A percentile compares a stretch with the other conserved stretches of the same genome.
phyloP scores from a whole-genome alignment of 2,797 vertebrate genomes.

The Hylomyscus alleni region DNA sequence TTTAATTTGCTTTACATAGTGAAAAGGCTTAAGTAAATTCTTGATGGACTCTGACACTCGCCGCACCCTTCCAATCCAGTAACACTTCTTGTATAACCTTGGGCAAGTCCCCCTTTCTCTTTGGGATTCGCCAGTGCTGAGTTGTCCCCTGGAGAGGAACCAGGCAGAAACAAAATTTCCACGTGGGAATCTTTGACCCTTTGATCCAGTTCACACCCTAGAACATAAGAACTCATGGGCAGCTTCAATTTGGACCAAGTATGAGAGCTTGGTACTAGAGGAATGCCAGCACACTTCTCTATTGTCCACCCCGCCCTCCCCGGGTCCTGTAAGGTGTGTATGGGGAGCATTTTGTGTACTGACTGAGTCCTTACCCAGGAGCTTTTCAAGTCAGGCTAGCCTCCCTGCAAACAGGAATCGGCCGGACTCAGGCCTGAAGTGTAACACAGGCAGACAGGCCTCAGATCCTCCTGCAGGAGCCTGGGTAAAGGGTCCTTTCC shows the following conservation, averaged over 20 bases:
- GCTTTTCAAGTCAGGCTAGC: not conserved
- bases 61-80: not conserved
- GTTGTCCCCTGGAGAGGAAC: not conserved
- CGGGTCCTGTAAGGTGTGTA: not conserved
- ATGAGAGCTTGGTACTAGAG: not conserved
- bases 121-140: not conserved
- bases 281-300: not conserved
- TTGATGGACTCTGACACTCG: not conserved
- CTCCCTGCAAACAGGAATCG: not conserved
- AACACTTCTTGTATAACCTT: not conserved
- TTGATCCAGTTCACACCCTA: not conserved
- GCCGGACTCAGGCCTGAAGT: not conserved
- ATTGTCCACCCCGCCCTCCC: too few relatives aligned
- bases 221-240: not conserved
- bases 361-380: not conserved
- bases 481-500: not conserved
- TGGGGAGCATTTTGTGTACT: not conserved
- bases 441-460: not conserved
- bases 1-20: constrained; percentile 19
- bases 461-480: not conserved
- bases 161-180: not conserved
- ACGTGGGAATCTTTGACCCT: not conserved
- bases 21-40: not conserved
- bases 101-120: not conserved
- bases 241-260: not conserved